Evolutionary conservation across 2,888 invertebrate species (phyloP).

Genomic region (Ophion ellenae): DNA sequence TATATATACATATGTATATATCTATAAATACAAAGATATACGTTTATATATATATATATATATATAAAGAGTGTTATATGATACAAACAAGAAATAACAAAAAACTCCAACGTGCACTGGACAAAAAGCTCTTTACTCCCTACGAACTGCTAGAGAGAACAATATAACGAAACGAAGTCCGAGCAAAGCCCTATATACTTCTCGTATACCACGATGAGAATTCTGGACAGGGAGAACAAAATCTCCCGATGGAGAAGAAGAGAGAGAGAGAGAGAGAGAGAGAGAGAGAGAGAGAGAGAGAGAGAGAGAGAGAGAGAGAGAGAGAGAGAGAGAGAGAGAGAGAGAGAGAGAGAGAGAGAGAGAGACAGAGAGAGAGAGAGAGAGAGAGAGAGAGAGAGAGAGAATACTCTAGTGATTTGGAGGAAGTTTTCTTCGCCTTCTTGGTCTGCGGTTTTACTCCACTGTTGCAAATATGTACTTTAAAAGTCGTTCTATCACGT

Average conservation of each 20-base stretch:
- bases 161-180: conserved; percentile 33
- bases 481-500: conserved; percentile 53
- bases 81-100: conserved; percentile 3
- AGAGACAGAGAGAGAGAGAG: conserved; percentile 28
- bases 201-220: conserved; percentile 16
- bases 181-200: neutral
- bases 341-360: conserved; percentile 18
- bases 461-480: conserved; percentile 63
- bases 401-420: conserved; percentile 48
- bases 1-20: too few relatives aligned
- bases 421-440: conserved; percentile 48
- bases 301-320: conserved; percentile 22
- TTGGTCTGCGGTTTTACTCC: conserved; percentile 24
- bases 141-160: conserved; percentile 17
- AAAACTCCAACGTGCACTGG: conserved; percentile 24
- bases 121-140: conserved; percentile 33
- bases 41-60: neutral
- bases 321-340: conserved; percentile 29
- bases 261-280: conserved; percentile 30
- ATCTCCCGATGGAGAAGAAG: conserved; percentile 6
- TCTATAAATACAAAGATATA: neutral
- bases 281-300: conserved; percentile 25
- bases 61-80: neutral
- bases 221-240: conserved; percentile 19
- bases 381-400: conserved; percentile 22